Evolutionary conservation across 2,797 vertebrate genomes (phyloP), one percentile per base, ranked within the genome.

Genomic region (Siniperca obscura): DNA sequence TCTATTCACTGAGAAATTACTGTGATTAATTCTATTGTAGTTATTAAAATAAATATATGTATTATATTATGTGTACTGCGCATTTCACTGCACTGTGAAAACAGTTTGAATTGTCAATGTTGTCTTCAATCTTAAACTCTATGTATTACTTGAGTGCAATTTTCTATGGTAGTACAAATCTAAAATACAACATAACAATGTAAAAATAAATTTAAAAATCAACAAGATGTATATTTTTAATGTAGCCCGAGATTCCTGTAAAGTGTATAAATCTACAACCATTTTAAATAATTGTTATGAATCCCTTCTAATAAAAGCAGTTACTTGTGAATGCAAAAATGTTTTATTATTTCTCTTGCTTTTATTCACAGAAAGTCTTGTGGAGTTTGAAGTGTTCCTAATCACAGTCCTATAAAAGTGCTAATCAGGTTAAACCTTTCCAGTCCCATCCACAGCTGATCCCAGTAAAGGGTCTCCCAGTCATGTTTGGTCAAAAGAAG

Each of bases 361-460:
- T 52, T 57, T 3, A 44, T 75, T 44, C 11, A 0, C 6, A 4
- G 30, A 14, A 19, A 66, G 42, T 30, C 10, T 62, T 57, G 40
- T 14, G 8, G 10, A 60, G 67, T 75, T 74, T 53, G 48, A 83
- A 79, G 70, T 56, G 67, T 73, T 69, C 67, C 11, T 65, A 55
- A 80, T 78, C 40, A 36, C 17, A 50, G 36, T 34, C 14, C 50
- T 42, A 76, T 82, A 53, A 71, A 52, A 87, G 81, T 76, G 82
- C 65, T 83, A 81, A 92, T 75, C 91, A 79, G 81, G 81, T 91
- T 89, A 90, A 91, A 91, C 76, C 85, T 74, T 83, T 82, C 81
- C 86, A 93, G 91, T 93, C 88, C 91, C 56, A 90, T 90, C 87
- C 83, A 73, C 75, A 85, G 89, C 78, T 93, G 91, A 89, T 92